These are phyloP conservation scores for Octonoba sinensis DNA, from an alignment of 2,888 invertebrate genomes.

Conservation along the genomic window DNA sequence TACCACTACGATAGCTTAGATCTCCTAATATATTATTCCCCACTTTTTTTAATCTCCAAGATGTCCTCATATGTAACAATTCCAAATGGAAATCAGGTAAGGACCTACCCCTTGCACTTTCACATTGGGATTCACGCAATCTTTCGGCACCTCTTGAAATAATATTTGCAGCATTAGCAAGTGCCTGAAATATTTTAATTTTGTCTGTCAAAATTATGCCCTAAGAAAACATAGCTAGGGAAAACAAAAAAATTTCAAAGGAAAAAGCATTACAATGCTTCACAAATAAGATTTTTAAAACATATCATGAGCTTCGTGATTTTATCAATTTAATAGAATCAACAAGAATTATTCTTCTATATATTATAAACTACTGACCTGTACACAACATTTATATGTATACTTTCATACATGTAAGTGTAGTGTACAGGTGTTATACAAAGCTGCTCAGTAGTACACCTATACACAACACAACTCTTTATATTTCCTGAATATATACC, in stretches of 20 bases:
- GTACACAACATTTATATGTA: too few relatives aligned
- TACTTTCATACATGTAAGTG: too few relatives aligned
- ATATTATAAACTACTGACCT: too few relatives aligned
- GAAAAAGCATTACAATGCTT: neutral
- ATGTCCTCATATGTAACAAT: slow-evolving; percentile 86
- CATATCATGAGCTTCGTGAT: too few relatives aligned
- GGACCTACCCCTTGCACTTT: slow-evolving; percentile 77
- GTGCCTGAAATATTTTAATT: slow-evolving; percentile 74
- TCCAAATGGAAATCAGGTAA: slow-evolving; percentile 94
- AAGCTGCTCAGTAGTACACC: too few relatives aligned
- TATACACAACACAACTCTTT: too few relatives aligned
- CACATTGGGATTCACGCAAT: slow-evolving; percentile 84
- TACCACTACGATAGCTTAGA: slow-evolving; percentile 89
- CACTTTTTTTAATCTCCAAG: slow-evolving; percentile 96
- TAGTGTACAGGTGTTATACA: too few relatives aligned
- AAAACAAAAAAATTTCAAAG: neutral
- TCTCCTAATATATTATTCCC: slow-evolving; percentile 96
- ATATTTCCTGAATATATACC: too few relatives aligned
- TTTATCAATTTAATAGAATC: too few relatives aligned
- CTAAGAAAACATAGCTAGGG: neutral
- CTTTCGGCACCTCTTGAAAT: slow-evolving; percentile 88
- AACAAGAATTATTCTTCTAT: too few relatives aligned
- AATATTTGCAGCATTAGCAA: slow-evolving; percentile 87
- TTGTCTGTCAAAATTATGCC: neutral
- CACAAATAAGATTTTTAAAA: too few relatives aligned